phyloP scores from a whole-genome alignment of 1,140 invertebrate genomes.

The Aphaenogaster rudis region DNA sequence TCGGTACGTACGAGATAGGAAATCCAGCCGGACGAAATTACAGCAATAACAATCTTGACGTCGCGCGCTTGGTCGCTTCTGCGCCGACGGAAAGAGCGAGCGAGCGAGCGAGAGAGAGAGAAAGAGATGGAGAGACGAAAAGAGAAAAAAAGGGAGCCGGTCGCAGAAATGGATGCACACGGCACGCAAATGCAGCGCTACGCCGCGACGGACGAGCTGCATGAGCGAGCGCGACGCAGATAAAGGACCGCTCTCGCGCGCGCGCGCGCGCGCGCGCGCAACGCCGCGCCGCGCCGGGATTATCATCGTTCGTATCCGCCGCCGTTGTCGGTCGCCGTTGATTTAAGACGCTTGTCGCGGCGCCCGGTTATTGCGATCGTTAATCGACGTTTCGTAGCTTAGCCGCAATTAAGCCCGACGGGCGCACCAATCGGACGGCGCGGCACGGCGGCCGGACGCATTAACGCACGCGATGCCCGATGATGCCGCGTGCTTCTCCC shows the following conservation, averaged over 20 bases:
- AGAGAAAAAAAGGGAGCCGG: neutral
- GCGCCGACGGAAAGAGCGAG: neutral
- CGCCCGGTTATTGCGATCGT: conserved; percentile 82
- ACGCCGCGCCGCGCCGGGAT: conserved; percentile 55
- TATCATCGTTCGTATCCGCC: conserved; percentile 51
- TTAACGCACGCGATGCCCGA: conserved; percentile 80
- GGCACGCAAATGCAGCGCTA: conserved; percentile 51
- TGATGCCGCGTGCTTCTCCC: conserved; percentile 12
- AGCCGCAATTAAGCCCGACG: conserved; percentile 80
- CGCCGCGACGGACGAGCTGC: neutral
- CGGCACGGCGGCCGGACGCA: conserved; percentile 67
- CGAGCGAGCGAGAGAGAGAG: neutral
- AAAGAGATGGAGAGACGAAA: neutral
- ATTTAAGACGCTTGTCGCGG: conserved; percentile 79
- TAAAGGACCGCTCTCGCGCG: conserved; percentile 61
- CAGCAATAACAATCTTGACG: conserved; percentile 48
- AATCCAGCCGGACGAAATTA: conserved; percentile 54
- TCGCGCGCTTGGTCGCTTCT: conserved; percentile 13
- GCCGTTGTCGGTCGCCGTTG: conserved; percentile 67
- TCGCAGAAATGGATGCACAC: conserved; percentile 40
- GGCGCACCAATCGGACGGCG: conserved; percentile 73
- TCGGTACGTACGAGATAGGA: conserved; percentile 48
- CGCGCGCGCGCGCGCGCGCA: conserved; percentile 14
- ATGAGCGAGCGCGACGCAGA: conserved; percentile 22
- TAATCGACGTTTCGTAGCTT: conserved; percentile 82